Evolutionary conservation across 2,113 vertebrate genomes (phyloP), one percentile per base, ranked within the genome.

Genomic region (Triplophysa rosa): DNA sequence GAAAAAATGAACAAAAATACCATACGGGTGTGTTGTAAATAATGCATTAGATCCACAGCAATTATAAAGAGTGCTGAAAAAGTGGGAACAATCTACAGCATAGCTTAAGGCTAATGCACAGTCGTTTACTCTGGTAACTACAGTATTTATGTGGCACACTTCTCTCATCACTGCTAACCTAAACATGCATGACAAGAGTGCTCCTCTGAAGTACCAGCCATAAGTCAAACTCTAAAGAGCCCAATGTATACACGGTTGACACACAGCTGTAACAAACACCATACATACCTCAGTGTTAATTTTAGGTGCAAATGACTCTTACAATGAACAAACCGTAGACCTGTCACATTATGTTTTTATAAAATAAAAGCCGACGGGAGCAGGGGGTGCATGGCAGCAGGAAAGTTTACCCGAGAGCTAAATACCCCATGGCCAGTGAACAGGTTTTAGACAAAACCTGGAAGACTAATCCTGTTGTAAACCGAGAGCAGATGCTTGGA

Each of bases 381-480:
- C 9, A 73, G 42, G 26, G 69, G 21, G 24, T 26, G 40, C 2
- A 26, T 11, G 29, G 47, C 47, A 29, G 29, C 19, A 77, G 23
- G 69, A 74, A 63, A 45, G 47, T 65, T 72, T 26, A 56, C 29
- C n/a, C 26, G 16, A 10, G 49, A 19, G 21, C 13, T 33, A 61
- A 23, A 67, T 56, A 61, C 49, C 11, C 56, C 19, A 2, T 54
- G 45, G 59, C 45, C 42, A 45, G 67, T 71, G 10, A 78, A 42
- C 59, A 66, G 14, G 23, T 10, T 42, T 71, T 56, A 71, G 16
- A 21, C 42, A 14, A 49, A 49, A 47, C 14, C 37, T 67, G 1
- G n/a, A 54, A 12, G 14, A 54, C 21, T 19, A 70, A 29, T 45
- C 56, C 24, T 58, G 68, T 58, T 71, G 54, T 24, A 77, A 78